Conservation (phyloP, 2,888 invertebrate species). For the Punctoribates punctum region DNA sequence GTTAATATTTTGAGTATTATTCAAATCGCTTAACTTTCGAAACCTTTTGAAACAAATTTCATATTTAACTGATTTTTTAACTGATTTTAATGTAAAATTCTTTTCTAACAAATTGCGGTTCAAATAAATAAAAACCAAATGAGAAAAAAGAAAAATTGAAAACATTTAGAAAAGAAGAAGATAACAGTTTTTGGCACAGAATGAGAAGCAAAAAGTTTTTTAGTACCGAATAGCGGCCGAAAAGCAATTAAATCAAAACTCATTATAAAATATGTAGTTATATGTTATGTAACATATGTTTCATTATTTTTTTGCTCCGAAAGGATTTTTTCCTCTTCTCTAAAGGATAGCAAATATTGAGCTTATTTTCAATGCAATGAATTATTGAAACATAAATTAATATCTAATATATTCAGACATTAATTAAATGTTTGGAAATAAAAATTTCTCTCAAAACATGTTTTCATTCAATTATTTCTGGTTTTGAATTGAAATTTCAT, state of each 20-base stretch:
- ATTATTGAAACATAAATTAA: background rate
- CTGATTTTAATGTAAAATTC: background rate
- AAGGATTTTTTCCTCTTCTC: background rate
- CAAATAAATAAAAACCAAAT: background rate
- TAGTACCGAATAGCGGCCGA: background rate
- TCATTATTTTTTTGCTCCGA: background rate
- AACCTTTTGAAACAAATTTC: background rate
- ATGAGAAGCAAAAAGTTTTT: background rate
- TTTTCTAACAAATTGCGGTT: background rate
- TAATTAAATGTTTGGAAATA: no score
- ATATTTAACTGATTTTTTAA: no score
- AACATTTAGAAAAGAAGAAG: background rate
- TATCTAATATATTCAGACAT: no score
- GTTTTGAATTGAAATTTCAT: no score
- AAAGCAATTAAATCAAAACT: constrained; percentile 20
- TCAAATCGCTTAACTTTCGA: background rate
- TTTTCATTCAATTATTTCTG: no score
- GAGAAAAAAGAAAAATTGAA: background rate
- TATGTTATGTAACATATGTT: constrained; percentile 3
- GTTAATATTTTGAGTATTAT: background rate
- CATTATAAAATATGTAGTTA: background rate
- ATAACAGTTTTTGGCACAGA: background rate
- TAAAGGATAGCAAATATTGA: background rate
- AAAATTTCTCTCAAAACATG: no score
- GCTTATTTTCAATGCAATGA: background rate